phyloP scores from a whole-genome alignment of 2,797 vertebrate genomes.

The Poecilia gillii region DNA sequence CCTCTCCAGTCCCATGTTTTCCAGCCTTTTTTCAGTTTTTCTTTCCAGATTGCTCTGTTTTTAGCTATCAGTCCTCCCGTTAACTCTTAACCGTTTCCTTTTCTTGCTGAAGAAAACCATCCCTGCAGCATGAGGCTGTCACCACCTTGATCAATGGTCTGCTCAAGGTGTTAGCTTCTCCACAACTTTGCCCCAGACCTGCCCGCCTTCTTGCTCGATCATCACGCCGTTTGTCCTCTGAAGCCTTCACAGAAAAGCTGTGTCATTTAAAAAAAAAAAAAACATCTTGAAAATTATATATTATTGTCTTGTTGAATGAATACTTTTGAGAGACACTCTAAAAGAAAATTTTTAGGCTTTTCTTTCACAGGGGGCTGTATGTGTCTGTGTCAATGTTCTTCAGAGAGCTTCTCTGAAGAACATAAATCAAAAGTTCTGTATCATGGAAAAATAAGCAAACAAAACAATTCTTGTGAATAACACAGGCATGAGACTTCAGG shows the following conservation, averaged over 20 bases:
- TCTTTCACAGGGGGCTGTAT: not conserved
- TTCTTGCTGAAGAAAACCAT: not conserved
- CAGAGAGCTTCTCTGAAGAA: slow-evolving; percentile 23
- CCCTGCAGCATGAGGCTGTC: not conserved
- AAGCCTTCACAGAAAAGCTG: not conserved
- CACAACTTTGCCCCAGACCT: not conserved
- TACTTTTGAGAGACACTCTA: not conserved
- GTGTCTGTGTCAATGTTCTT: slow-evolving; percentile 18
- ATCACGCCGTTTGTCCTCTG: not conserved
- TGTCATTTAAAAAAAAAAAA: too few species aligned
- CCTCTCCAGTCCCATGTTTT: not conserved
- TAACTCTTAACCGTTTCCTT: not conserved
- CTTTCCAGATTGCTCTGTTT: not conserved
- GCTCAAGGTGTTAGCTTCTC: not conserved
- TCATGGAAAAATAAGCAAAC: slow-evolving; percentile 7
- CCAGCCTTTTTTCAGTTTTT: not conserved
- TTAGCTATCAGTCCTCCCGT: not conserved
- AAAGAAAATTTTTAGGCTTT: slow-evolving; percentile 16
- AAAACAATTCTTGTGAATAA: slow-evolving; percentile 16
- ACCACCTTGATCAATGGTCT: not conserved
- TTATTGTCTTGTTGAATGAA: not conserved
- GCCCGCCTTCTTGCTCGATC: not conserved
- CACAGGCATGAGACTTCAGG: slow-evolving; percentile 23
- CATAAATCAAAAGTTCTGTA: slow-evolving; percentile 5
- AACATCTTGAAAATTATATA: not conserved